Evolutionary conservation across 2,797 vertebrate genomes (phyloP).

Genomic region (Gouania willdenowi): DNA sequence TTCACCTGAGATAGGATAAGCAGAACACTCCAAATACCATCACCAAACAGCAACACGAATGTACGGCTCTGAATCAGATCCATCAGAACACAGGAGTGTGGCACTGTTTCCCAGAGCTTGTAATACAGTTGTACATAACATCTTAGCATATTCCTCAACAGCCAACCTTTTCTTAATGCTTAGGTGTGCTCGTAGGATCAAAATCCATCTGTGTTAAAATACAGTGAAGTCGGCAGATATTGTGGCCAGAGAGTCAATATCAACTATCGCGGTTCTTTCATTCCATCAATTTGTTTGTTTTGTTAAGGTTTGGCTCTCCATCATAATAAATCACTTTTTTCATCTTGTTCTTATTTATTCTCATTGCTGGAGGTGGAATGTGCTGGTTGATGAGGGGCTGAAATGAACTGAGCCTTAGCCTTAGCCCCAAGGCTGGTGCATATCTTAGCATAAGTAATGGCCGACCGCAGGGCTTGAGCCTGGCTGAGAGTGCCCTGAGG

Average conservation of each 20-base stretch:
- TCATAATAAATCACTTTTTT: slow-evolving; percentile 76
- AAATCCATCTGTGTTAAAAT: slow-evolving; percentile 13
- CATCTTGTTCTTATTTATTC: slow-evolving; percentile 77
- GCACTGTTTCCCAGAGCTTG: background rate
- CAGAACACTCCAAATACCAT: slow-evolving; percentile 42
- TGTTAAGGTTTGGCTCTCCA: slow-evolving; percentile 72
- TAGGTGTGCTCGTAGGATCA: slow-evolving; percentile 12
- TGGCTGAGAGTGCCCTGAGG: slow-evolving; percentile 72
- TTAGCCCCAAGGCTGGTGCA: slow-evolving; percentile 68
- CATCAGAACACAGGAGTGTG: slow-evolving; percentile 9
- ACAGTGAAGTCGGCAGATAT: slow-evolving; percentile 40
- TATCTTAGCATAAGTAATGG: slow-evolving; percentile 84
- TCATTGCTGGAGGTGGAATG: slow-evolving; percentile 70
- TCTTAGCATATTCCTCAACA: background rate
- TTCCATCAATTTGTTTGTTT: slow-evolving; percentile 71
- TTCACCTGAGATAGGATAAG: slow-evolving; percentile 73
- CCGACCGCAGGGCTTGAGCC: slow-evolving; percentile 70
- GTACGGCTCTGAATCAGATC: slow-evolving; percentile 47
- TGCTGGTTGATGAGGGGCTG: slow-evolving; percentile 78
- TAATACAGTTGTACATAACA: background rate
- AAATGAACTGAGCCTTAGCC: slow-evolving; percentile 80
- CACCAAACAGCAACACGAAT: slow-evolving; percentile 19
- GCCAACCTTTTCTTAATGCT: slow-evolving; percentile 3
- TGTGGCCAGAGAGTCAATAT: slow-evolving; percentile 46
- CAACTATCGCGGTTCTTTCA: slow-evolving; percentile 55